phyloP scores from a whole-genome alignment of 2,797 vertebrate species.

The Parauchenoglanis punctatus region DNA sequence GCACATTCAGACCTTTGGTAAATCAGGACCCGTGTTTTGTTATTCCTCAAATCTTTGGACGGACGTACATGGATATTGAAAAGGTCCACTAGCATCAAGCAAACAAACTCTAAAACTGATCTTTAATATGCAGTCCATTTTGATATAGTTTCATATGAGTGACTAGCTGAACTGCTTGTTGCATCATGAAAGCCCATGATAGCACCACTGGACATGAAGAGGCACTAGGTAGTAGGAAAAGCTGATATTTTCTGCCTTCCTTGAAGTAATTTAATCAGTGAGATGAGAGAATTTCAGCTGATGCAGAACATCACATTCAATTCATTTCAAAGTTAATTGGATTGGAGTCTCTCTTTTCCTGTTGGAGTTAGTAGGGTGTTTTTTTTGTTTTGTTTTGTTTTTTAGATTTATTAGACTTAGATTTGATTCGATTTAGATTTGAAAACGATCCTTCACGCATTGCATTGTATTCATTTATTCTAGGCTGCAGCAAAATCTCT shows the following conservation, averaged over 20 bases:
- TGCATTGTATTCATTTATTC: background rate
- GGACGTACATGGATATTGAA: background rate
- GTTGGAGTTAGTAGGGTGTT: background rate
- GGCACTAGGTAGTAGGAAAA: background rate
- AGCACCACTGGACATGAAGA: background rate
- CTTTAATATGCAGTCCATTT: background rate
- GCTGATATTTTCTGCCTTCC: background rate
- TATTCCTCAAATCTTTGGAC: background rate
- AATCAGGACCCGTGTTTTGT: background rate
- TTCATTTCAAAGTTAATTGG: conserved; percentile 31
- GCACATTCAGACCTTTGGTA: background rate
- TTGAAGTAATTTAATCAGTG: background rate
- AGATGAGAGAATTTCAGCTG: conserved; percentile 1
- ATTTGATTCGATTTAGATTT: conserved; percentile 7
- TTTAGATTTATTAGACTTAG: background rate
- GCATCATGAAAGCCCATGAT: background rate
- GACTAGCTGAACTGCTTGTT: background rate
- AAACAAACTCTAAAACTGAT: background rate
- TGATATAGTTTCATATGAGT: background rate
- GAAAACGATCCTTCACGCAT: background rate
- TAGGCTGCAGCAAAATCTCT: background rate
- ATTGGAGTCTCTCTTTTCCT: background rate
- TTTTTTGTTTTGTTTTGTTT: background rate
- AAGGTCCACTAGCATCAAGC: background rate
- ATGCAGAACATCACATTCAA: conserved; percentile 22